Percentiles rank a stretch among this genome's conserved stretches.
Conservation (phyloP, 2,797 vertebrate species). For the Takifugu ocellatus region DNA sequence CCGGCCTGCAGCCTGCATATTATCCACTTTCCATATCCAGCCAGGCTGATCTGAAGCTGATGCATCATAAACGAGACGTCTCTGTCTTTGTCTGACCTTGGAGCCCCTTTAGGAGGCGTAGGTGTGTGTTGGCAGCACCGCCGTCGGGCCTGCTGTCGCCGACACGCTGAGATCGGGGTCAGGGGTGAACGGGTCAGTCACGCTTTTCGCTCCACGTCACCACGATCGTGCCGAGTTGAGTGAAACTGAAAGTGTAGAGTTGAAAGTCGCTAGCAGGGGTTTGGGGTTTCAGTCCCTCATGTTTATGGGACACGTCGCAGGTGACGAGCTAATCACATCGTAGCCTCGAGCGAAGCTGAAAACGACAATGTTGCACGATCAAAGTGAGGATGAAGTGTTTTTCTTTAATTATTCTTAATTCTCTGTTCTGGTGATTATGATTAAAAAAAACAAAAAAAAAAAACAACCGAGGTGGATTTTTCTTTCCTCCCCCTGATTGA, state of each 20-base stretch:
- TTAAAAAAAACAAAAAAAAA: too few species aligned
- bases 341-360: conserved; percentile 43
- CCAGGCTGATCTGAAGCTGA: conserved; percentile 32
- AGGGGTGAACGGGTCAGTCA: conserved; percentile 8
- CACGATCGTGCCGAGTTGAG: too few species aligned
- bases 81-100: conserved; percentile 52
- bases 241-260: too few species aligned
- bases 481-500: too few species aligned
- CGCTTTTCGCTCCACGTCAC: too few species aligned
- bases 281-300: not conserved
- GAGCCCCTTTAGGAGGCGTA: conserved; percentile 50
- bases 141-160: conserved; percentile 41
- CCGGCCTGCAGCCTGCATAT: conserved; percentile 37
- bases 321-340: conserved; percentile 55
- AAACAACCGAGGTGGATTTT: too few species aligned
- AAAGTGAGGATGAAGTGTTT: conserved; percentile 17
- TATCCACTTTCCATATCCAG: conserved; percentile 62
- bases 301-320: conserved; percentile 21
- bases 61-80: conserved; percentile 45
- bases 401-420: too few species aligned
- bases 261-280: too few species aligned
- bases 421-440: too few species aligned
- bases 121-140: conserved; percentile 38
- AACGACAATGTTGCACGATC: not conserved
- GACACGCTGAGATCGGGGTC: conserved; percentile 52